phyloP scores from a whole-genome alignment of 2,888 invertebrate species.

The Morinoia aosen region DNA sequence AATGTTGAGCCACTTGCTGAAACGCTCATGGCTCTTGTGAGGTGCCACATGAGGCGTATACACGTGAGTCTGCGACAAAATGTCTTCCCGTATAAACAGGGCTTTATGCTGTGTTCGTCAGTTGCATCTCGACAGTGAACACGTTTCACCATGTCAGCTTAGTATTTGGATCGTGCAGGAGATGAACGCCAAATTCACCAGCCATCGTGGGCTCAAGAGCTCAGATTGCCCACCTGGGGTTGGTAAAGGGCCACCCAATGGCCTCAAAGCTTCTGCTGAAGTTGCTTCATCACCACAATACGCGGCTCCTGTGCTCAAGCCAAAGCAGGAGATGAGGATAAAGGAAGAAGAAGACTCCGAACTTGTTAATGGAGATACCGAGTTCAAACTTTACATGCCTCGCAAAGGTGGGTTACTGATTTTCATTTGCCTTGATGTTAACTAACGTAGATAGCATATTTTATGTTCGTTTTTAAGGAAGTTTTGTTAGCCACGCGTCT shows the following conservation, averaged over 20 bases:
- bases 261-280: slow-evolving; percentile 9
- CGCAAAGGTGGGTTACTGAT: not conserved
- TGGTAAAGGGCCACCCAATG: not conserved
- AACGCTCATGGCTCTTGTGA: no score
- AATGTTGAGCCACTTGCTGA: no score
- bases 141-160: no score
- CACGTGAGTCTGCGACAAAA: no score
- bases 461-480: not conserved
- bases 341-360: slow-evolving; percentile 41
- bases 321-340: not conserved
- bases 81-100: no score
- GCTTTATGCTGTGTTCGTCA: no score
- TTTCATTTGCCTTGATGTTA: no score
- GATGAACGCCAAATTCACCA: slow-evolving; percentile 18
- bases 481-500: not conserved
- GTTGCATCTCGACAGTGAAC: no score
- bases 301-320: not conserved
- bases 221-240: not conserved
- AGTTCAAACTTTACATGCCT: slow-evolving; percentile 24
- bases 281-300: not conserved
- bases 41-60: no score
- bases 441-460: no score
- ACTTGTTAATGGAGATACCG: slow-evolving; percentile 5
- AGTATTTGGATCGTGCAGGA: not conserved
- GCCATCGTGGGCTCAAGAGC: not conserved